These are phyloP conservation scores for Drosophila paulistorum DNA, from an alignment of 1,140 invertebrate species.

Conservation along the genomic window DNA sequence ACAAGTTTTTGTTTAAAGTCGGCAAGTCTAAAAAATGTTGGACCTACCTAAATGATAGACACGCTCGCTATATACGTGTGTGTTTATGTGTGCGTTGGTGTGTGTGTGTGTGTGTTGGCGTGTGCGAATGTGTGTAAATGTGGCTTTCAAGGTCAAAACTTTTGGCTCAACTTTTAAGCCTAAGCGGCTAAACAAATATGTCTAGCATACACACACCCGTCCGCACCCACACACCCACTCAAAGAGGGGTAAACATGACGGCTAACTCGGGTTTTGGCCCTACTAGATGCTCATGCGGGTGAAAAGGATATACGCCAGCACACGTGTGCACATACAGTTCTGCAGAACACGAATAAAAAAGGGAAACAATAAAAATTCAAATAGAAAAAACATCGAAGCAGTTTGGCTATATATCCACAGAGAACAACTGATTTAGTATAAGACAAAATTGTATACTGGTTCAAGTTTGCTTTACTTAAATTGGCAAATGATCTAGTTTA, in stretches of 20 bases:
- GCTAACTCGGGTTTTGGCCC: conserved; percentile 10
- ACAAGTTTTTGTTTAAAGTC: conserved; percentile 21
- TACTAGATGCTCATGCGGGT: conserved; percentile 5
- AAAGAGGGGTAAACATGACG: conserved; percentile 28
- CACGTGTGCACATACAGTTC: not conserved
- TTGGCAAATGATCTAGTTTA: not conserved
- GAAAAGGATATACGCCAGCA: not conserved
- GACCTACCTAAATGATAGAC: conserved; percentile 15
- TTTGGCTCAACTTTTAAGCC: conserved; percentile 60
- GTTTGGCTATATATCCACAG: not conserved
- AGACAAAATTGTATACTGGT: not conserved
- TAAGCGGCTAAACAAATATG: conserved; percentile 52
- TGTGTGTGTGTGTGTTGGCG: conserved; percentile 14
- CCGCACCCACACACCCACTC: not conserved
- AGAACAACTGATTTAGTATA: not conserved
- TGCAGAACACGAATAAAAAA: not conserved
- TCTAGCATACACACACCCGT: conserved; percentile 24
- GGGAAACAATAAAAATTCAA: not conserved
- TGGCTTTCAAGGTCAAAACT: conserved; percentile 64
- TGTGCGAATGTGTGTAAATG: conserved; percentile 20
- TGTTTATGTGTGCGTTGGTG: not conserved
- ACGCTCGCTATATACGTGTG: not conserved
- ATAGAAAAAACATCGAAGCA: not conserved
- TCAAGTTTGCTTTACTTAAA: not conserved
- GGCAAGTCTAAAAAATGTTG: conserved; percentile 10